Percentiles rank a stretch among this genome's conserved stretches.
Evolutionary conservation across 64 coral and sea anemone genomes (phyloP).

Genomic region (Porites australiensis): DNA sequence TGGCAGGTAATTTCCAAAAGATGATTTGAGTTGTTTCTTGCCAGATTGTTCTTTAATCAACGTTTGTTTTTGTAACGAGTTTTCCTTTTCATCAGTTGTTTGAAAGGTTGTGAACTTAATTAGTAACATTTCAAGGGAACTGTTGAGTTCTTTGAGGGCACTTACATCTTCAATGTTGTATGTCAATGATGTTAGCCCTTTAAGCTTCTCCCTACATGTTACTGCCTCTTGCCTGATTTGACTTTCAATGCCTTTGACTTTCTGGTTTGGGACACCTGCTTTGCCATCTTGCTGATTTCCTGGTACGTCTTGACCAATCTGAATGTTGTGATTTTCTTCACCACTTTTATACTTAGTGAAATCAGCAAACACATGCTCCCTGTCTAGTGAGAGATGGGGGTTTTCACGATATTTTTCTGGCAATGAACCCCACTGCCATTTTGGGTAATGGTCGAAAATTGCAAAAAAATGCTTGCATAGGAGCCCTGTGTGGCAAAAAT

Average conservation of each 20-base stretch:
- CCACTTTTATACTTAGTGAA: background rate
- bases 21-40: slow-evolving; percentile 1
- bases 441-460: slow-evolving; percentile 61
- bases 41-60: slow-evolving; percentile 31
- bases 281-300: slow-evolving; percentile 14
- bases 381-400: slow-evolving; percentile 74
- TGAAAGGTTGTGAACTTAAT: slow-evolving; percentile 61
- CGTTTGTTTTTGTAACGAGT: background rate
- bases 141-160: slow-evolving; percentile 66
- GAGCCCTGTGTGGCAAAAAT: slow-evolving; percentile 61
- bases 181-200: slow-evolving; percentile 59
- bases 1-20: slow-evolving; percentile 48
- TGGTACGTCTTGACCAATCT: background rate
- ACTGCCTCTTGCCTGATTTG: slow-evolving; percentile 57
- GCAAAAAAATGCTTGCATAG: slow-evolving; percentile 76
- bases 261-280: slow-evolving; percentile 11
- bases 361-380: slow-evolving; percentile 49
- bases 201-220: slow-evolving; percentile 66
- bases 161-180: slow-evolving; percentile 44
- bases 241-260: slow-evolving; percentile 28
- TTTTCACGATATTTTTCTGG: slow-evolving; percentile 62
- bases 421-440: slow-evolving; percentile 83
- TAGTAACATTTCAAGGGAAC: slow-evolving; percentile 24
- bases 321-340: background rate
- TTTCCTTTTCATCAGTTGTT: slow-evolving; percentile 74